A percentile compares a stretch with the other conserved stretches of the same genome.
Conservation (phyloP, 1,140 invertebrate species). For the Babylonia areolata region DNA sequence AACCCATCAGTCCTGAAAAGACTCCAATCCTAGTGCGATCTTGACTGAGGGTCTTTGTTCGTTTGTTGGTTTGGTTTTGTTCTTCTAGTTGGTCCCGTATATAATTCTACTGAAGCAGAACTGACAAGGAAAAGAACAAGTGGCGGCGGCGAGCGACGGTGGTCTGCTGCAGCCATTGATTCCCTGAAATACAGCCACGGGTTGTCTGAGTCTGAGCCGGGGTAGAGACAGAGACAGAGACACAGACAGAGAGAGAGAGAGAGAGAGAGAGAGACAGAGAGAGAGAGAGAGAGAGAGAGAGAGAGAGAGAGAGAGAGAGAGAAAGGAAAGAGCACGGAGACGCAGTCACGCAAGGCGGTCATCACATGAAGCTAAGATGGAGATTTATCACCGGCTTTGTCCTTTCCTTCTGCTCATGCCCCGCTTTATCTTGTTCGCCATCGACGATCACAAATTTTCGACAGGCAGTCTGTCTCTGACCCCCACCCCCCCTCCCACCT, state of each 20-base stretch:
- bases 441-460: conserved; percentile 19
- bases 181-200: background rate
- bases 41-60: background rate
- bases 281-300: conserved; percentile 1
- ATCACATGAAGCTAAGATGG: conserved; percentile 3
- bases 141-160: background rate
- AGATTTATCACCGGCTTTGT: conserved; percentile 22
- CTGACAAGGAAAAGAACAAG: background rate
- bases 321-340: background rate
- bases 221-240: background rate
- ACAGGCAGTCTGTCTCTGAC: background rate
- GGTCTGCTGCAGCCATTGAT: background rate
- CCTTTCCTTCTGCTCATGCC: background rate
- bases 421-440: conserved; percentile 16
- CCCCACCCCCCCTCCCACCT: too few relatives aligned
- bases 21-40: background rate
- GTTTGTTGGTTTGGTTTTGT: too few relatives aligned
- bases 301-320: background rate
- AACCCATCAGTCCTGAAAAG: background rate
- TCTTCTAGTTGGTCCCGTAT: background rate
- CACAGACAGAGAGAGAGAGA: too few relatives aligned
- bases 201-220: background rate
- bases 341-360: conserved; percentile 4
- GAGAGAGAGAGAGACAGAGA: too few relatives aligned
- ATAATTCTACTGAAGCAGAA: background rate